Evolutionary conservation across 2,888 invertebrate species (phyloP).

Genomic region (Eurois occulta): DNA sequence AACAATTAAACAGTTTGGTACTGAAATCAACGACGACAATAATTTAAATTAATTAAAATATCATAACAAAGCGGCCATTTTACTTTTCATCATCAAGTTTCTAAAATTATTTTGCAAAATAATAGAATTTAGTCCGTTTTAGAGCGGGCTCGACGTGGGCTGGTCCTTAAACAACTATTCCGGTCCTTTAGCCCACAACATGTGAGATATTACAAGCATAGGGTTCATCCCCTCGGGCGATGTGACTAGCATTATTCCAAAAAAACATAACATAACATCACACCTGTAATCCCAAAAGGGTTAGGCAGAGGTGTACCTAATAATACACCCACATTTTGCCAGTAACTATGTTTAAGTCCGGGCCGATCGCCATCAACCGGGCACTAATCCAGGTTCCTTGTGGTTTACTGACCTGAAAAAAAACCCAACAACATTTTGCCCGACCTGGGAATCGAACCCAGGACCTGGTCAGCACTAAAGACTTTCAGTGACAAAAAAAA

Average conservation of each 20-base stretch:
- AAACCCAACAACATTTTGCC: not conserved
- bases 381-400: no score
- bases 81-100: slow-evolving; percentile 3
- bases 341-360: no score
- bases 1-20: not conserved
- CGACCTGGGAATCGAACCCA: not conserved
- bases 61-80: not conserved
- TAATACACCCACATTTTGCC: no score
- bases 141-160: not conserved
- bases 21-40: not conserved
- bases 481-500: no score
- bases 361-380: not conserved
- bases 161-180: slow-evolving; percentile 27
- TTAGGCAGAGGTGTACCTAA: not conserved
- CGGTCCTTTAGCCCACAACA: slow-evolving; percentile 1
- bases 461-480: no score
- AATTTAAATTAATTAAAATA: not conserved
- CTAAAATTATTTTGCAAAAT: slow-evolving; percentile 32
- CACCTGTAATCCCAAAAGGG: not conserved
- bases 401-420: not conserved
- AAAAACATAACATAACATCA: not conserved
- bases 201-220: slow-evolving; percentile 37
- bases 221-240: not conserved
- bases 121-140: slow-evolving; percentile 22
- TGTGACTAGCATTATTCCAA: not conserved